These are phyloP conservation scores for Calyptommatus sinebrachiatus DNA, from an alignment of 2,113 vertebrate genomes.

Conservation along the genomic window DNA sequence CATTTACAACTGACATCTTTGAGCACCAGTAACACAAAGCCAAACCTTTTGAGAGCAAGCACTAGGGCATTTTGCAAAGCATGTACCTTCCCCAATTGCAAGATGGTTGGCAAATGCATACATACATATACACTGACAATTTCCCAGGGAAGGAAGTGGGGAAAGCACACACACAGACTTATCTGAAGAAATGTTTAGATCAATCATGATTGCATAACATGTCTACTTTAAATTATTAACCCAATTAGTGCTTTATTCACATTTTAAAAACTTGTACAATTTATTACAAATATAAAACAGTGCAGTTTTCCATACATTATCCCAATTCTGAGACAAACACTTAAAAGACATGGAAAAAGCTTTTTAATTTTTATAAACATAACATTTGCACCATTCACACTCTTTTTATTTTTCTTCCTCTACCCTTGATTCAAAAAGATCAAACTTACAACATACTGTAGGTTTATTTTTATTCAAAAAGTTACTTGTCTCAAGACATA, in stretches of 20 bases:
- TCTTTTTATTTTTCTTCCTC: constrained; percentile 61
- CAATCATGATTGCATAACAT: constrained; percentile 69
- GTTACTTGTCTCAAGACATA: constrained; percentile 99
- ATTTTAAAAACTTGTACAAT: constrained; percentile 75
- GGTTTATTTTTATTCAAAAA: constrained; percentile 99
- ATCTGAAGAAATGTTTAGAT: constrained; percentile 68
- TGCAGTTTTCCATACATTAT: constrained; percentile 74
- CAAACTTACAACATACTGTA: constrained; percentile 85
- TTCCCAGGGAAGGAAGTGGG: not conserved
- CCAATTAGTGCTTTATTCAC: constrained; percentile 77
- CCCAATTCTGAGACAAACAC: constrained; percentile 74
- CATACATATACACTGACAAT: not conserved
- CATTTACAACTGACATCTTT: too few relatives aligned
- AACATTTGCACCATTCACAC: constrained; percentile 72
- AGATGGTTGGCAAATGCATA: not conserved
- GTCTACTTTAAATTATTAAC: constrained; percentile 74
- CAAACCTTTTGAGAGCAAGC: not conserved
- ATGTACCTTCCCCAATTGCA: not conserved
- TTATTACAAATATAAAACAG: constrained; percentile 78
- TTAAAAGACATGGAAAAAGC: constrained; percentile 72
- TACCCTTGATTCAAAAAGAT: constrained; percentile 76
- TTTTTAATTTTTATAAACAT: constrained; percentile 71
- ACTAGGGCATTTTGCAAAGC: not conserved
- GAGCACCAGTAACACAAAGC: not conserved
- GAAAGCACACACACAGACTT: constrained; percentile 37